Conservation (phyloP, 1,140 invertebrate species). For the Trichonephila clavipes region DNA sequence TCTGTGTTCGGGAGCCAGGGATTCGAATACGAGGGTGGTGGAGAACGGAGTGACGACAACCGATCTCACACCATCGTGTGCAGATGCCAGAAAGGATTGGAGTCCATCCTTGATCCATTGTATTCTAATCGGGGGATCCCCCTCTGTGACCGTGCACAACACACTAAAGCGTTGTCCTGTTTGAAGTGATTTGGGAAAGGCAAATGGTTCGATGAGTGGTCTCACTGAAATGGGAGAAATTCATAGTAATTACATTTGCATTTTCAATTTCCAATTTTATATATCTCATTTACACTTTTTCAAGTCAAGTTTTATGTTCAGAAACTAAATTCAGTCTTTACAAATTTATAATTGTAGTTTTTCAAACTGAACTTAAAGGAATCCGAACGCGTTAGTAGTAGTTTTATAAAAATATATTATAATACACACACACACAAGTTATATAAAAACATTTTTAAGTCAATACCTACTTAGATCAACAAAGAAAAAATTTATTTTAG, state of each 20-base stretch:
- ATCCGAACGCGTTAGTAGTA: no score
- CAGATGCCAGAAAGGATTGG: background rate
- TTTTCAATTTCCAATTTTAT: no score
- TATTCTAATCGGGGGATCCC: slow-evolving; percentile 85
- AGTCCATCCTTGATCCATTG: slow-evolving; percentile 80
- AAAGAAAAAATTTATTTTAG: no score
- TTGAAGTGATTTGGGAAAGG: slow-evolving; percentile 86
- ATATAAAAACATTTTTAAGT: no score
- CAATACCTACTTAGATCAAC: no score
- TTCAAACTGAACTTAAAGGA: no score
- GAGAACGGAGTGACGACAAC: slow-evolving; percentile 78
- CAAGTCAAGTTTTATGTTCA: no score
- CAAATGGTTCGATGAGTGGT: slow-evolving; percentile 81
- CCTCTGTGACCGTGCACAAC: slow-evolving; percentile 91
- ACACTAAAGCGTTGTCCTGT: slow-evolving; percentile 92
- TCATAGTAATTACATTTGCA: background rate
- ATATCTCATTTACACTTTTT: no score
- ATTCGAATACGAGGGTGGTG: slow-evolving; percentile 78
- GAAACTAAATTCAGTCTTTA: no score
- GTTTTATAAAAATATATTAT: no score
- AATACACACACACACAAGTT: no score
- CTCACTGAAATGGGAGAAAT: slow-evolving; percentile 76
- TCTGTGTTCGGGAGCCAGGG: slow-evolving; percentile 83
- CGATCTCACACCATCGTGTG: slow-evolving; percentile 55
- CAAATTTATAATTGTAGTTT: no score